Evolutionary conservation across 2,113 vertebrate genomes (phyloP).

Genomic region (Gymnocephalus cernua): DNA sequence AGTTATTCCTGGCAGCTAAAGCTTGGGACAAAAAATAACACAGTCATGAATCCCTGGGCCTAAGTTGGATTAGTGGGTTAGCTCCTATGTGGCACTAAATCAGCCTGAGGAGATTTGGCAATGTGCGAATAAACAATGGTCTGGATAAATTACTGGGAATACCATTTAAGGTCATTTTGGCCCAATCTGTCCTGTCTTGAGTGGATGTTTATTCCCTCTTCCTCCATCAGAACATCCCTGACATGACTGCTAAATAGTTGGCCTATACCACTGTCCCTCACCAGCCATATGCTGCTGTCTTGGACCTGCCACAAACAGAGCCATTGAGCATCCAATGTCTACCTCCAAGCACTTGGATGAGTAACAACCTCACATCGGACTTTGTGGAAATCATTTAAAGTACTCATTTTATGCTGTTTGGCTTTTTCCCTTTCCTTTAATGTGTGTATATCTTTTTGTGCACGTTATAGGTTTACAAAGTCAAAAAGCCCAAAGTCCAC

Average conservation of each 20-base stretch:
- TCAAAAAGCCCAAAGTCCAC: no score
- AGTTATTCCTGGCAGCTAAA: slow-evolving; percentile 52
- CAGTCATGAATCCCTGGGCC: slow-evolving; percentile 26
- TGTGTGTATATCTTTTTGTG: no score
- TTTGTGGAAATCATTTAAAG: no score
- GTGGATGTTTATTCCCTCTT: slow-evolving; percentile 17
- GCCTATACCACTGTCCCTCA: not conserved
- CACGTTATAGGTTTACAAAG: no score
- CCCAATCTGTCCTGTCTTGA: not conserved
- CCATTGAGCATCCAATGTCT: not conserved
- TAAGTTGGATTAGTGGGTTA: slow-evolving; percentile 24
- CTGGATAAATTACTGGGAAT: slow-evolving; percentile 26
- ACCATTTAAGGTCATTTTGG: slow-evolving; percentile 30
- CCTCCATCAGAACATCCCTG: slow-evolving; percentile 19
- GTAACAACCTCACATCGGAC: not conserved
- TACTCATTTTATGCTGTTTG: no score
- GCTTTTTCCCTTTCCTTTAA: no score
- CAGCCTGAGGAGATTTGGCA: slow-evolving; percentile 12
- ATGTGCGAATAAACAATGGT: slow-evolving; percentile 44
- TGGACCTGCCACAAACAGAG: slow-evolving; percentile 12
- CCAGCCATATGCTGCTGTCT: not conserved
- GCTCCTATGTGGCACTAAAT: slow-evolving; percentile 14
- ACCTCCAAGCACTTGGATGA: not conserved
- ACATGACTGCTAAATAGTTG: slow-evolving; percentile 24
- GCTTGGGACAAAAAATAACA: slow-evolving; percentile 31